Base-by-base conservation (phyloP, 2,888 invertebrate species). In the Limnephilus lunatus region DNA sequence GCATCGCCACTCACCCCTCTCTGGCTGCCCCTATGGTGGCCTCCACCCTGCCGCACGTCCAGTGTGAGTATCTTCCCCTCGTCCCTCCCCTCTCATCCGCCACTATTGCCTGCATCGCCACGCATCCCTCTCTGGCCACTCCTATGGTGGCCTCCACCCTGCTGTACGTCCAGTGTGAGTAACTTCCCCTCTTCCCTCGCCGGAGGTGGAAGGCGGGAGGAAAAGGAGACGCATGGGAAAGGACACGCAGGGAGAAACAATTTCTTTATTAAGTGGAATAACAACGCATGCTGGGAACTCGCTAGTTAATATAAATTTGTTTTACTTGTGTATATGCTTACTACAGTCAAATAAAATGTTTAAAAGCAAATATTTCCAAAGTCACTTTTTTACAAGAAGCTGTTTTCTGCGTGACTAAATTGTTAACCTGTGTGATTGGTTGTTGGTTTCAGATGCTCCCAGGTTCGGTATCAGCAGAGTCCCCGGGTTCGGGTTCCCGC, bases 391-490 rank as follows among this genome's bases (percentile, higher is more conserved):
- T 44, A 44, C 11, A 44, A 44, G 44, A 44, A 12, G 1, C 12
- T 44, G 44, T 44, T 44, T 44, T 44, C 44, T 12, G 12, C 39
- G 3, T 15, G 48, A 15, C 3, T 53, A 19, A 48, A 48, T 48
- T 48, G 48, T 48, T 0, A 48, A 48, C 14, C 48, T 11, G 48
- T 48, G 15, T 48, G 48, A 44, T 53, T 19, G 19, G 19, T 53
- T 53, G 19, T 81, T 81, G 7, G 81, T 15, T 39, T 92, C 96
- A 99, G 99, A 99, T 95, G 98, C 98, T 90, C 99, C 99, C 89
- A 98, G 98, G 94, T 99, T 99, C 95, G 98, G 98, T 95, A 98
- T 99, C 95, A 98, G 98, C 93, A 97, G 99, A 94, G 97, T 98
- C 95, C 99, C 99, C n/a, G 98, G 98, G 89, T 99, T 99, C 95